These are phyloP conservation scores for Danio albolineatus DNA, from an alignment of 2,797 vertebrate genomes.

Conservation along the genomic window DNA sequence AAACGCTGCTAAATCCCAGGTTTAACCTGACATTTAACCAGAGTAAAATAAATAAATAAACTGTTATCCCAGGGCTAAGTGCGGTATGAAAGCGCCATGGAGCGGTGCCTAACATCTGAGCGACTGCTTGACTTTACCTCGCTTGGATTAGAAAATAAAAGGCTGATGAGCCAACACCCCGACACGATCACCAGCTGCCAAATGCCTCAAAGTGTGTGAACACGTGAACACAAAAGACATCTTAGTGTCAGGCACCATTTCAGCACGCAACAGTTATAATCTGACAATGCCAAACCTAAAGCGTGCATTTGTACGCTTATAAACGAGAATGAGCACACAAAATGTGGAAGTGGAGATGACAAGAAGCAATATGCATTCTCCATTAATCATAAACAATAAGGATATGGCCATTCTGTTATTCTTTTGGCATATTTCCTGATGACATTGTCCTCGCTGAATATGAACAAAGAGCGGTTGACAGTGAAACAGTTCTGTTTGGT, in stretches of 20 bases:
- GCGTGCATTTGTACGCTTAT: background rate
- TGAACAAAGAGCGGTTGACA: conserved; percentile 98
- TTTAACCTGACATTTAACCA: background rate
- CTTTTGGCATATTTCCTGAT: conserved; percentile 98
- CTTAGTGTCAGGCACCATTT: conserved; percentile 12
- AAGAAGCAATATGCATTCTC: background rate
- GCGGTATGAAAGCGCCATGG: background rate
- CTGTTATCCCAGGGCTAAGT: background rate
- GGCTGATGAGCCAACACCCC: conserved; percentile 42
- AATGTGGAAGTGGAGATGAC: conserved; percentile 17
- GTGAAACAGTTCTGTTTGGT: conserved; percentile 98
- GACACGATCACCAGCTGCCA: conserved; percentile 19
- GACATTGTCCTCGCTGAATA: conserved; percentile 98
- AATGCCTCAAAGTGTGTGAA: conserved; percentile 18
- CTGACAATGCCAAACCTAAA: background rate
- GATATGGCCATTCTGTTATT: conserved; percentile 99
- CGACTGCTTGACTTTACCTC: conserved; percentile 10
- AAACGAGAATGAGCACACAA: background rate
- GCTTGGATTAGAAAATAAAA: conserved; percentile 31
- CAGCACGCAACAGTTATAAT: conserved; percentile 18
- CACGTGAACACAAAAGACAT: conserved; percentile 25
- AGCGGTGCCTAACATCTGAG: background rate
- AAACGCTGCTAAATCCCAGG: background rate
- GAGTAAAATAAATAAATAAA: background rate
- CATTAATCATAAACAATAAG: conserved; percentile 69